Base-by-base conservation (phyloP, 2,113 vertebrate genomes). In the Salvelinus namaycush region DNA sequence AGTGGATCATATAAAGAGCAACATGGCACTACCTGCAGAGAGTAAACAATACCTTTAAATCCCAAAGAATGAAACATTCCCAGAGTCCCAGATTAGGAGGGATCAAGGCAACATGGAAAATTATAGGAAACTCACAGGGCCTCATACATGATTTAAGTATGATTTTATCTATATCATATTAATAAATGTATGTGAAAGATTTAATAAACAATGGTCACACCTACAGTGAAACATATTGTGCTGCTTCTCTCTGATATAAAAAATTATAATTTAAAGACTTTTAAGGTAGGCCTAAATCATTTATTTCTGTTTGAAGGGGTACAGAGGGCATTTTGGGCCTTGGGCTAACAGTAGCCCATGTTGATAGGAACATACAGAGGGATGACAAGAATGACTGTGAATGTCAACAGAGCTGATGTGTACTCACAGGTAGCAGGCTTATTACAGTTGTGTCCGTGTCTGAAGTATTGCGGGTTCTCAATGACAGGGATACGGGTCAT, bases 401-500 rank as follows among this genome's bases (percentile, higher is more conserved):
- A 57, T 13, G 59, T 22, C 18, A 62, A 62, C n/a, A 62, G 7
- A 20, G 20, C 13, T 57, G 54, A 13, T n/a, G 62, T 67, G 51
- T 74, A 97, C 97, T 97, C 90, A 99, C 97, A 97, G 1, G 97
- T 98, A 86, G 96, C 87, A 59, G 96, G 95, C 86, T 99, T 99
- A 89, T 94, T 97, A 84, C 96, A 97, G 92, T 94, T 97, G 93
- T 98, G 96, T 8, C 96, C 96, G 64, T 98, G 97, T 14, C 95
- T 95, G 93, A 99, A 99, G 92, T 99, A 99, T 89, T 99, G 97
- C 0, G 97, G 97, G 80, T 99, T 99, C 91, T 99, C 97, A 0
- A 99, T 98, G 83, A 99, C 95, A 0, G 97, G 97, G 79, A 99
- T 98, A 12, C 96, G 93, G 1, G 95, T 98, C 97, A 99, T 97